Base-by-base conservation (phyloP, 2,113 vertebrate genomes). In the Grus americana region DNA sequence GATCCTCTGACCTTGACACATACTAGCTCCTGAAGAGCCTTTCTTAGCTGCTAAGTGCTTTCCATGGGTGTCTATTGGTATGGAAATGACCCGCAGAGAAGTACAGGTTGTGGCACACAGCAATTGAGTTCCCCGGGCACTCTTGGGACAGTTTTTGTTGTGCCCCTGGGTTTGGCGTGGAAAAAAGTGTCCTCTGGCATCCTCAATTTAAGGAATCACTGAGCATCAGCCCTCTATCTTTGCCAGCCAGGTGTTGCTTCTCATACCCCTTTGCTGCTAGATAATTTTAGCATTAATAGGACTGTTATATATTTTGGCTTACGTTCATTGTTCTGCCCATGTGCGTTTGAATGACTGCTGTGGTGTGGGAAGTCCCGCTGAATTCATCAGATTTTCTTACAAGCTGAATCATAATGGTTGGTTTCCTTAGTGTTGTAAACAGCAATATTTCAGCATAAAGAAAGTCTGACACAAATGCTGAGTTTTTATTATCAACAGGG, bases 371-470 rank as follows among this genome's bases (percentile, higher is more conserved):
- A 79, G 55, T 87, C 80, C 70, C 3, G 2, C 20, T 42, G 83
- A 95, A 80, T 86, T 83, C 0, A 92, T 93, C 68, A 47, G 15
- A 7, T 86, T 86, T 86, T 19, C 23, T 70, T 79, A 36, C n/a
- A 73, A 54, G 38, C 49, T 54, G 83, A 59, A 80, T 62, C 46
- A 36, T n/a, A 78, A 49, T 12, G 24, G 9, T 42, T 74, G 23
- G 17, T 78, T 95, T 86, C 67, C 80, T 86, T 54, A 74, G 59
- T 17, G 21, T 91, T 79, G 71, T 82, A 52, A 24, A 9, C 55
- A 67, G 76, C 30, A 49, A 17, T 92, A 82, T 73, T 89, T 91
- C 78, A 86, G 20, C 9, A 42, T 50, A 85, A 84, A 91, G 84
- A 38, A 73, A 61, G 47, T 88, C 86, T 72, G 91, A 79, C 76